phyloP scores from a whole-genome alignment of 1,140 invertebrate species.

The Hesperophylax magnus region DNA sequence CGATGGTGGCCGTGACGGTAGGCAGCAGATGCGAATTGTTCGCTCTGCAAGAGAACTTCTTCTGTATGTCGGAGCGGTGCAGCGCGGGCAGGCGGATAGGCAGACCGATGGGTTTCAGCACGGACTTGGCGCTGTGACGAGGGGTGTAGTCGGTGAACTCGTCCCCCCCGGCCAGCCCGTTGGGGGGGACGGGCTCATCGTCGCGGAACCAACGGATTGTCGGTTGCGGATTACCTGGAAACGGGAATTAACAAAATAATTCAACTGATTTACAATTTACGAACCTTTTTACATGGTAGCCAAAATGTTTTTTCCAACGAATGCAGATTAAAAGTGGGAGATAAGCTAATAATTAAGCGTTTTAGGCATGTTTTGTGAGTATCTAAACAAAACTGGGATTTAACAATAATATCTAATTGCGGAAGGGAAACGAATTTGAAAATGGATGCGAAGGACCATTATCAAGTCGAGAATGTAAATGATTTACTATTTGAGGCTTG shows the following conservation, averaged over 20 bases:
- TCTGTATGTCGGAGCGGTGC: conserved; percentile 76
- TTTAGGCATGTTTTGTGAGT: no score
- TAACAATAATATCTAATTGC: no score
- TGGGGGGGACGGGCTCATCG: conserved; percentile 75
- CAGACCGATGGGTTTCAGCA: conserved; percentile 46
- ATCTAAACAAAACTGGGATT: no score
- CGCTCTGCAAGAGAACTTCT: conserved; percentile 80
- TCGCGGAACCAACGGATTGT: conserved; percentile 90
- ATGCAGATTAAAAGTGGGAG: no score
- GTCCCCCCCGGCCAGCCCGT: neutral
- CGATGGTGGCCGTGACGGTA: conserved; percentile 76
- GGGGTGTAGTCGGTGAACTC: neutral
- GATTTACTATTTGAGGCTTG: no score
- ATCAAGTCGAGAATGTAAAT: no score
- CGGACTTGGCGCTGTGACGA: neutral
- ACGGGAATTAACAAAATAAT: neutral
- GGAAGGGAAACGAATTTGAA: no score
- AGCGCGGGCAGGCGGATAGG: conserved; percentile 73
- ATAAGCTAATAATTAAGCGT: no score
- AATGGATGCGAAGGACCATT: no score
- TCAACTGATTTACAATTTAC: no score
- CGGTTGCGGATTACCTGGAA: conserved; percentile 85
- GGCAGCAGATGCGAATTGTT: conserved; percentile 81
- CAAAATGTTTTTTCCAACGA: no score
- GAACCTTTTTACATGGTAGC: no score